Percentiles rank a stretch among this genome's conserved stretches.
phyloP scores from a whole-genome alignment of 2,113 vertebrate species.

The Lasiurus borealis region DNA sequence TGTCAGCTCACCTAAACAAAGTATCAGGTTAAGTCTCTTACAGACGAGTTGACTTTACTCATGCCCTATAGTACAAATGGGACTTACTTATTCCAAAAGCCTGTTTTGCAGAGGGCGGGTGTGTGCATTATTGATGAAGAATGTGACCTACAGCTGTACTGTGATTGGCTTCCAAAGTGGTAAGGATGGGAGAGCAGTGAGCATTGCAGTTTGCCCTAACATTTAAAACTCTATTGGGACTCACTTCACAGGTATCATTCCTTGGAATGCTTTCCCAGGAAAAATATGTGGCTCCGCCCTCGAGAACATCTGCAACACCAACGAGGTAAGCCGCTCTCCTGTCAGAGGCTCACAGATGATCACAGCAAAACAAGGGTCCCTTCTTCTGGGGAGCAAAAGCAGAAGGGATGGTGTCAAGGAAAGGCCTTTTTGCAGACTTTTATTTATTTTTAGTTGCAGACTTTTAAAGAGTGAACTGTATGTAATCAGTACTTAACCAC shows the following conservation, averaged over 20 bases:
- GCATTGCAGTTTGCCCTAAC: not conserved
- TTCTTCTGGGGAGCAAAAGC: not conserved
- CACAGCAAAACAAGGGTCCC: not conserved
- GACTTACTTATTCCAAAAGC: not conserved
- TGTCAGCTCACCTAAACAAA: not conserved
- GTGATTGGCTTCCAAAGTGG: constrained; percentile 69
- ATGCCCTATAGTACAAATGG: not conserved
- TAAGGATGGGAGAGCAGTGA: constrained; percentile 16
- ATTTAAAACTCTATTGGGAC: constrained; percentile 61
- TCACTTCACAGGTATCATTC: constrained; percentile 93
- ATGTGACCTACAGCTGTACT: too few relatives aligned
- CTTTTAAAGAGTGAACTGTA: not conserved
- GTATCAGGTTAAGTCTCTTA: not conserved
- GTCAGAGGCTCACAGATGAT: not conserved
- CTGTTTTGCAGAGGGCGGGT: not conserved
- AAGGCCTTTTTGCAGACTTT: not conserved
- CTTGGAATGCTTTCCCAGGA: constrained; percentile 96
- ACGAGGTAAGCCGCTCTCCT: constrained; percentile 89
- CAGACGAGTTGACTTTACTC: not conserved
- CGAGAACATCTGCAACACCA: constrained; percentile 94
- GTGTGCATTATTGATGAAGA: not conserved
- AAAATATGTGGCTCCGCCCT: constrained; percentile 94
- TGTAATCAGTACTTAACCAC: not conserved
- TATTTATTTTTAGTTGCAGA: not conserved
- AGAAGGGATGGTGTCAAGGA: not conserved